phyloP scores from a whole-genome alignment of 92 coral and sea anemone genomes.

The Phymanthus crucifer region DNA sequence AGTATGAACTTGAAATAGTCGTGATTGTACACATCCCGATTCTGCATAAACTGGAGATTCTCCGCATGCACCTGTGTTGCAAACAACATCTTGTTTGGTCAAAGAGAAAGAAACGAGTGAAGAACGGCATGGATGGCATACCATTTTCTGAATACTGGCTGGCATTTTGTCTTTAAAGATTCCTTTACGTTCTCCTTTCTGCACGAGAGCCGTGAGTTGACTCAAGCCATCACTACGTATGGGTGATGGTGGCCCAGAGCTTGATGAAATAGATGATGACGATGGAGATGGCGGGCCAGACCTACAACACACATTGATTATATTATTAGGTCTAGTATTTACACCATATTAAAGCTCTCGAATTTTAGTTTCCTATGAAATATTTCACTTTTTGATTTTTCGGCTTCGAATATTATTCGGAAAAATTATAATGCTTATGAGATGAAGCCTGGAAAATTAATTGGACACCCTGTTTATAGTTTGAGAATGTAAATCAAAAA shows the following conservation, averaged over 20 bases:
- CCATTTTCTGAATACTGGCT: conserved; percentile 88
- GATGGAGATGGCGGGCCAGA: conserved; percentile 89
- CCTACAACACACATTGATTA: conserved; percentile 34
- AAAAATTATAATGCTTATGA: too few species aligned
- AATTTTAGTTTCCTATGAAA: too few species aligned
- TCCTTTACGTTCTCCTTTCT: conserved; percentile 86
- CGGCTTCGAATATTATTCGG: too few species aligned
- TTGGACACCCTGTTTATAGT: too few species aligned
- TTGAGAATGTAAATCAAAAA: too few species aligned
- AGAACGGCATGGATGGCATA: conserved; percentile 3
- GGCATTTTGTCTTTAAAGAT: conserved; percentile 90
- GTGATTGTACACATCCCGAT: conserved; percentile 77
- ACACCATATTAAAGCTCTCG: too few species aligned
- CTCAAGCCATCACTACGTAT: conserved; percentile 81
- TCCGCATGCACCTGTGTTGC: conserved; percentile 73
- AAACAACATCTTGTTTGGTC: not conserved
- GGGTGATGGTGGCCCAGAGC: conserved; percentile 89
- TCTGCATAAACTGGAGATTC: conserved; percentile 91
- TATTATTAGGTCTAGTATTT: too few species aligned
- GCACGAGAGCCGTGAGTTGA: conserved; percentile 89
- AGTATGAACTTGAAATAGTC: conserved; percentile 83
- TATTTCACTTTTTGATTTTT: too few species aligned
- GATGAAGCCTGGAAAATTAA: too few species aligned
- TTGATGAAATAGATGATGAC: conserved; percentile 79
- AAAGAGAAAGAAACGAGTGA: not conserved